Evolutionary conservation across 2,888 invertebrate species (phyloP).

Genomic region (Ophion slaviceki): DNA sequence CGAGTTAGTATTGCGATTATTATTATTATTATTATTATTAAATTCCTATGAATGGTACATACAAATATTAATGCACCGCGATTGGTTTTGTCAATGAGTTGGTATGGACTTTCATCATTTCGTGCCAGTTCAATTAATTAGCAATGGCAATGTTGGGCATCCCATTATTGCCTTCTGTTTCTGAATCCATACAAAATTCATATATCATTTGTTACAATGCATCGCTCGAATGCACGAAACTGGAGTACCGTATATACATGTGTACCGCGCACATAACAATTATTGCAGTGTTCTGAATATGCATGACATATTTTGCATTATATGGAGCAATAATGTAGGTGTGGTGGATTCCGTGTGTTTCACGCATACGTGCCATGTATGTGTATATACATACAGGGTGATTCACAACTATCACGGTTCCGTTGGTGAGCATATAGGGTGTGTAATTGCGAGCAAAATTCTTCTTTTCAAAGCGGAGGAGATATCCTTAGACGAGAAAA

Average conservation of each 20-base stretch:
- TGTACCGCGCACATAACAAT: not conserved
- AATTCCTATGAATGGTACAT: no score
- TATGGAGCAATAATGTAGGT: constrained; percentile 39
- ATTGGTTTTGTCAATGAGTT: no score
- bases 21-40: not conserved
- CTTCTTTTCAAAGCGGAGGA: no score
- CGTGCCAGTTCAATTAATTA: constrained; percentile 38
- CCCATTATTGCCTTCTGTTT: constrained; percentile 18
- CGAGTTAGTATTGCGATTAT: not conserved
- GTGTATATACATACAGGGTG: not conserved
- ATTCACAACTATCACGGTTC: no score
- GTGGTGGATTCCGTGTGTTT: constrained; percentile 34
- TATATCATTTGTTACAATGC: constrained; percentile 62
- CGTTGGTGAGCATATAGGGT: no score
- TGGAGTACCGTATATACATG: not conserved
- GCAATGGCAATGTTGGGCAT: not conserved
- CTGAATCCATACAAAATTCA: constrained; percentile 51
- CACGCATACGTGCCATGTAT: constrained; percentile 2
- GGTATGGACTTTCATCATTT: constrained; percentile 18
- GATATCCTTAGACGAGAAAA: no score
- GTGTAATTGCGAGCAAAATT: no score
- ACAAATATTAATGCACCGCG: no score
- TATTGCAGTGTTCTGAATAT: constrained; percentile 53
- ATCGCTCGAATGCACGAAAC: constrained; percentile 46
- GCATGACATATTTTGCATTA: constrained; percentile 55